Base-by-base conservation (phyloP, 2,888 invertebrate genomes). In the Caenorhabditis zanzibari region DNA sequence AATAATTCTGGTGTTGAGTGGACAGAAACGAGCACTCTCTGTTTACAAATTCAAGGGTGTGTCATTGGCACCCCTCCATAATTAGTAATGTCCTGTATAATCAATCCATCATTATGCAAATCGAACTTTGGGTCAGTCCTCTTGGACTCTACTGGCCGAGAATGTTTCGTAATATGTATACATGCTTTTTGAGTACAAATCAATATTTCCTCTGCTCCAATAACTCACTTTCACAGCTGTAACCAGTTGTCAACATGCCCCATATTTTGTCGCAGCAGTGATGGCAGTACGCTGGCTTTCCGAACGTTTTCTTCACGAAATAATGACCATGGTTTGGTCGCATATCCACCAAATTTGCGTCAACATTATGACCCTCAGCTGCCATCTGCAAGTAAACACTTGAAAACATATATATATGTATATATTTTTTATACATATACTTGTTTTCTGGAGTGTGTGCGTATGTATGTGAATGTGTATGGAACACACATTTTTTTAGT, bases 181-280 rank as follows among this genome's bases (percentile, higher is more conserved):
- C n/a, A n/a, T n/a, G n/a, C n/a, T n/a, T n/a, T n/a, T n/a, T n/a
- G n/a, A n/a, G n/a, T n/a, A n/a, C n/a, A n/a, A n/a, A n/a, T n/a
- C n/a, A n/a, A n/a, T n/a, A n/a, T n/a, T n/a, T n/a, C n/a, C n/a
- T n/a, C n/a, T n/a, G n/a, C n/a, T n/a, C 28, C 16, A 58, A 41
- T 12, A 71, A 81, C 79, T 80, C 32, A 98, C 98, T 97, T 96
- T 98, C 98, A 95, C 99, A 99, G 94, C 97, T 96, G 95, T 96
- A 97, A 94, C 98, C 99, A 95, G 98, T 98, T 94, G 97, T 97
- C 94, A 98, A 97, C 94, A 98, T 95, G 94, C 98, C 98, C 99
- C 99, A 99, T 93, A 99, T 95, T 95, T 98, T 96, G 94, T 99
- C 99, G 94, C 97, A 97, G 95, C 99, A 99, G 95, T 98, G 97